A percentile compares a stretch with the other conserved stretches of the same genome.
phyloP scores from a whole-genome alignment of 2,888 invertebrate species.

The Cloeon dipterum region DNA sequence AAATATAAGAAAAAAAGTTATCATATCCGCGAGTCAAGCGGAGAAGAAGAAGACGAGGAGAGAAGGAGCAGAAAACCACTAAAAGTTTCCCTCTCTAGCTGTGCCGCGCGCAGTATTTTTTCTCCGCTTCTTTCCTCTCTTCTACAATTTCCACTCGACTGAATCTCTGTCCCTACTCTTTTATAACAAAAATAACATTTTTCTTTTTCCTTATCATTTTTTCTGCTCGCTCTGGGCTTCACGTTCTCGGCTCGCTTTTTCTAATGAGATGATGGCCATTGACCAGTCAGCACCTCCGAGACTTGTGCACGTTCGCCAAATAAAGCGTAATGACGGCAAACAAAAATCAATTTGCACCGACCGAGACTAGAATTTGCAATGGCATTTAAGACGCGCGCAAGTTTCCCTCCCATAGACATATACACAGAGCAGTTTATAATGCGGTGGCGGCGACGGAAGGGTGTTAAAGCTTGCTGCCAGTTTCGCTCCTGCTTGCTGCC shows the following conservation, averaged over 20 bases:
- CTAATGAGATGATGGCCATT: no score
- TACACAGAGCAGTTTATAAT: no score
- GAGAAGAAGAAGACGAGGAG: background rate
- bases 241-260: background rate
- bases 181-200: background rate
- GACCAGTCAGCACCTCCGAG: slow-evolving; percentile 1
- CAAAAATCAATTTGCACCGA: slow-evolving; percentile 1
- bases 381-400: background rate
- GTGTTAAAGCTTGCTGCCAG: no score
- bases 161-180: background rate
- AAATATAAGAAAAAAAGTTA: no score
- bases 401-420: no score
- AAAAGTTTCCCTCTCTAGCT: background rate
- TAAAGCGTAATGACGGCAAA: background rate
- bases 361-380: background rate
- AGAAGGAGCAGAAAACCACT: background rate
- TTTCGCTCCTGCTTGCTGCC: background rate
- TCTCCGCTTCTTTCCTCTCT: background rate
- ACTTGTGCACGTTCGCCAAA: background rate
- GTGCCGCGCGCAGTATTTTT: background rate
- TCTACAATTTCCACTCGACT: background rate
- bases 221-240: background rate
- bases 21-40: no score
- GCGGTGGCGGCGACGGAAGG: no score
- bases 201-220: slow-evolving; percentile 1